Evolutionary conservation across 2,888 invertebrate genomes (phyloP).

Genomic region (Pherbina coryleti): DNA sequence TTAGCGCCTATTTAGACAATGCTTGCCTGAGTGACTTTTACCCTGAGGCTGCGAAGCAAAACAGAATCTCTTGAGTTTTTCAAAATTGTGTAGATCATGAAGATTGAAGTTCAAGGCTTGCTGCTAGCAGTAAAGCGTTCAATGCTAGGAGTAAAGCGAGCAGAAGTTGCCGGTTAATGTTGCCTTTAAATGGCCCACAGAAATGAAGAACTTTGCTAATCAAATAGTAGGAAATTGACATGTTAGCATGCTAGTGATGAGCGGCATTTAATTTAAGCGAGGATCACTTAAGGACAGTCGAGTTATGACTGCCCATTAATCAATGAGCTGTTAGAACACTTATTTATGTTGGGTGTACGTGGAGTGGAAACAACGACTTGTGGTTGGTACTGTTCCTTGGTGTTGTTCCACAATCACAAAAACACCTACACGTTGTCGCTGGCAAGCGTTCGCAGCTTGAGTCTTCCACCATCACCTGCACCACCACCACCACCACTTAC

Average conservation of each 20-base stretch:
- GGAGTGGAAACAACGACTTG: too few relatives aligned
- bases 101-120: not conserved
- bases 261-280: not conserved
- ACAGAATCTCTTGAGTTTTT: not conserved
- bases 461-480: not conserved
- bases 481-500: not conserved
- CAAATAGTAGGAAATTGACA: constrained; percentile 47
- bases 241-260: constrained; percentile 2
- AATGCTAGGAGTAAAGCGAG: not conserved
- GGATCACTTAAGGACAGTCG: not conserved
- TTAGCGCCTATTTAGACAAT: constrained; percentile 53
- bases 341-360: not conserved
- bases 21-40: constrained; percentile 45
- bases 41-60: constrained; percentile 27
- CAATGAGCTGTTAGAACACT: constrained; percentile 11
- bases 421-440: not conserved
- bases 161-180: not conserved
- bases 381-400: not conserved
- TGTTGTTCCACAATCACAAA: not conserved
- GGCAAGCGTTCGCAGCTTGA: constrained; percentile 11
- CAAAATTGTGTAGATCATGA: not conserved
- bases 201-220: constrained; percentile 46
- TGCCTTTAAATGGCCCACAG: constrained; percentile 25
- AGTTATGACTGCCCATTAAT: constrained; percentile 2
- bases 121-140: not conserved